These are phyloP conservation scores for Muscidifurax raptorellus DNA, from an alignment of 1,140 invertebrate genomes.

Conservation along the genomic window DNA sequence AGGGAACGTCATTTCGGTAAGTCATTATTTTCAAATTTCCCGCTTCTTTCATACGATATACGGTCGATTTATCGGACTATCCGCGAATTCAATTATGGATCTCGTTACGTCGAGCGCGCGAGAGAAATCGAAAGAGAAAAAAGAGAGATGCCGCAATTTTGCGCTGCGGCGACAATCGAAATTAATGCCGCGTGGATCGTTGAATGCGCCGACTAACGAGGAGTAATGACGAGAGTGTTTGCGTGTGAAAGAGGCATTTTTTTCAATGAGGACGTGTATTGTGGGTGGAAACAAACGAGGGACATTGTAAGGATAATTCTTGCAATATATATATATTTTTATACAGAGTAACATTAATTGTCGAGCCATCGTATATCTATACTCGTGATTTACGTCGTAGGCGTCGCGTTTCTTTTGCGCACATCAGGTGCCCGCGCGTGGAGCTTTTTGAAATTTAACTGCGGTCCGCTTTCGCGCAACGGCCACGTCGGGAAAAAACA, in stretches of 20 bases:
- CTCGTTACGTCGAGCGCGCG: background rate
- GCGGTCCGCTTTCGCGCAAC: background rate
- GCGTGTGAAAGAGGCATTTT: too few relatives aligned
- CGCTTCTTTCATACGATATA: background rate
- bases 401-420: too few relatives aligned
- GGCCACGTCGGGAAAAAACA: background rate
- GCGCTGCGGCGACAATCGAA: background rate
- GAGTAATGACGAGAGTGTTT: background rate
- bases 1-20: conserved; percentile 76
- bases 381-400: too few relatives aligned
- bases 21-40: conserved; percentile 34
- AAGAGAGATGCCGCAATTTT: background rate
- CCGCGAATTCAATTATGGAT: background rate
- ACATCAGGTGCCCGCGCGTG: too few relatives aligned
- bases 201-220: conserved; percentile 18
- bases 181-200: background rate
- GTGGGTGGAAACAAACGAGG: too few relatives aligned
- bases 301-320: too few relatives aligned
- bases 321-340: too few relatives aligned
- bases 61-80: background rate
- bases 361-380: too few relatives aligned
- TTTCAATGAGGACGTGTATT: too few relatives aligned
- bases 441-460: too few relatives aligned
- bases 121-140: background rate
- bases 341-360: too few relatives aligned